Evolutionary conservation across 2,797 vertebrate genomes (phyloP), one percentile per base, ranked within the genome.

Genomic region (Threskiornis aethiopicus): DNA sequence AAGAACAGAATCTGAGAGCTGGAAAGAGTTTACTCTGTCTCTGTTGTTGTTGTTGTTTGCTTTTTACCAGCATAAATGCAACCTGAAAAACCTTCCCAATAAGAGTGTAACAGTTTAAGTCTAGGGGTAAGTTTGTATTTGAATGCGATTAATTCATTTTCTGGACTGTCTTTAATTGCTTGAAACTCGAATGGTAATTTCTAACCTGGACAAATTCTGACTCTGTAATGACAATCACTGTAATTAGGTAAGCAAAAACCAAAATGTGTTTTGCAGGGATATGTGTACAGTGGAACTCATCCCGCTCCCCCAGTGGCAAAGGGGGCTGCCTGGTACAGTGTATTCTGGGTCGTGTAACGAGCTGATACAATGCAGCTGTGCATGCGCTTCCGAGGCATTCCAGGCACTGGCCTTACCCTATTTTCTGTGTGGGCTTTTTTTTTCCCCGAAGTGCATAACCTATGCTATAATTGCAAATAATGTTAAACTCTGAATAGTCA

Each of bases 261-360:
- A 1, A 3, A 5, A 10, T n/a, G 14, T 1, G 8, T 71, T 46
- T 79, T 42, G 41, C 14, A 22, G 8, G 18, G 28, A 8, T 0
- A 0, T 15, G 11, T 26, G 26, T 42, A 11, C 5, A 25, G 35
- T 24, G 41, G 39, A 73, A 7, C 29, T 3, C 19, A 51, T 70
- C 16, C 29, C 37, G 35, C 16, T 79, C 7, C 41, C 6, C 31
- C 31, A 17, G n/a, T 0, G 2, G 41, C 61, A 47, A 29, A 54
- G 41, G 29, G 41, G 5, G 31, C 35, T 94, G 52, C 44, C n/a
- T 16, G 11, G 31, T 51, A 4, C 10, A 5, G 28, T 5, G 33
- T 21, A 9, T 57, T 93, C 70, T 41, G 64, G 37, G 35, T 26
- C 12, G 5, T 5, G 21, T 28, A 8, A 39, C 16, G 42, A 58